A percentile compares a stretch with the other conserved stretches of the same genome.
phyloP scores from a whole-genome alignment of 1,140 invertebrate species.

The Drosophila simulans region DNA sequence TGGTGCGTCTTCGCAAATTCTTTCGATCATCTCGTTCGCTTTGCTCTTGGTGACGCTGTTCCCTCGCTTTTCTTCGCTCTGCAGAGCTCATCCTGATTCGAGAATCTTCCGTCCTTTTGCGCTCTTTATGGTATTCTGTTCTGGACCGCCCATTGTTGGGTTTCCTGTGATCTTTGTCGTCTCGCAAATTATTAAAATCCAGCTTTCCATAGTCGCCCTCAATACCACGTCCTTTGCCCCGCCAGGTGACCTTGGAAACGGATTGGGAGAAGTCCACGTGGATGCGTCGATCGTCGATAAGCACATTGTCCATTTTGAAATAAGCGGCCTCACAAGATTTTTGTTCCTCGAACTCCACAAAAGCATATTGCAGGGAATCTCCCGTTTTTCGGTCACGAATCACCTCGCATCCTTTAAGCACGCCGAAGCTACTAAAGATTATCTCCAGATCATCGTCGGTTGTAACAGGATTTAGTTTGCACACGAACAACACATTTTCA shows the following conservation, averaged over 20 bases:
- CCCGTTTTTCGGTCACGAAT: constrained; percentile 96
- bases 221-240: constrained; percentile 92
- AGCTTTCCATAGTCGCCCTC: constrained; percentile 60
- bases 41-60: constrained; percentile 62
- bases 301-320: constrained; percentile 99
- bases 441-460: constrained; percentile 99
- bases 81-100: constrained; percentile 35
- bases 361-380: constrained; percentile 99
- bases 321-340: constrained; percentile 99
- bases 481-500: constrained; percentile 99
- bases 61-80: constrained; percentile 57
- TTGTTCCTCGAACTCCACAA: constrained; percentile 98
- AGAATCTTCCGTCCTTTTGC: constrained; percentile 19
- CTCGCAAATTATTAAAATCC: constrained; percentile 74
- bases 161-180: constrained; percentile 34
- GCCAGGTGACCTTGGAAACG: constrained; percentile 96
- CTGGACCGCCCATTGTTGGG: constrained; percentile 7
- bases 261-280: constrained; percentile 99
- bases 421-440: constrained; percentile 98
- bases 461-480: constrained; percentile 99
- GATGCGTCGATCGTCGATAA: constrained; percentile 99
- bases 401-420: constrained; percentile 98
- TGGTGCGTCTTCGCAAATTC: constrained; percentile 14
- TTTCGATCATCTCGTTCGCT: constrained; percentile 18
- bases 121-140: not conserved